Percentiles rank a stretch among this genome's conserved stretches.
These are phyloP conservation scores for Eupithecia vulgata DNA, from an alignment of 2,888 invertebrate species.

Conservation along the genomic window DNA sequence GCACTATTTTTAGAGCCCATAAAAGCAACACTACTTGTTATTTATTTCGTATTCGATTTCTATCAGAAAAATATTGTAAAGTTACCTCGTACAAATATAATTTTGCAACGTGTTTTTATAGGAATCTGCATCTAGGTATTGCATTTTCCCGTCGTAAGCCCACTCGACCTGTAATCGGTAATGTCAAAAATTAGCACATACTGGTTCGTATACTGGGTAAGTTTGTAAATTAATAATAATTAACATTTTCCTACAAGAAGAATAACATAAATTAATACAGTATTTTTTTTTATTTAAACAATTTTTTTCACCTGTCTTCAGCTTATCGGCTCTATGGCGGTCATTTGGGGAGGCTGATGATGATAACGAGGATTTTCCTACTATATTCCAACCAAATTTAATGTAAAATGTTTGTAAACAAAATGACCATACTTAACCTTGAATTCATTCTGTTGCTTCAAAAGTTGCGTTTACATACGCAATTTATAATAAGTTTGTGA, in stretches of 20 bases:
- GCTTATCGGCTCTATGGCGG: too few relatives aligned
- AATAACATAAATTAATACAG: too few relatives aligned
- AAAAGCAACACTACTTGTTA: neutral
- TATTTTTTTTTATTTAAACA: too few relatives aligned
- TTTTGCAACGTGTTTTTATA: constrained; percentile 34
- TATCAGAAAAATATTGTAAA: neutral
- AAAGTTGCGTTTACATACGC: too few relatives aligned
- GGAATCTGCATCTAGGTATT: constrained; percentile 12
- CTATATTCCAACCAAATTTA: too few relatives aligned
- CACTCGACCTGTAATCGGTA: constrained; percentile 18
- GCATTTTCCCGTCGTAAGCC: constrained; percentile 16
- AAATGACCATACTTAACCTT: too few relatives aligned
- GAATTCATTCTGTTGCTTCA: too few relatives aligned
- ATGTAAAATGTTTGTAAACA: too few relatives aligned
- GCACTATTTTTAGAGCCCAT: neutral
- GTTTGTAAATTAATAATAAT: constrained; percentile 27
- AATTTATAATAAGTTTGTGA: too few relatives aligned
- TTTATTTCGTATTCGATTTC: neutral
- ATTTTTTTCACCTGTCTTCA: too few relatives aligned
- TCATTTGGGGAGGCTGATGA: too few relatives aligned
- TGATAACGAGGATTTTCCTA: too few relatives aligned
- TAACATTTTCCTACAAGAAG: neutral
- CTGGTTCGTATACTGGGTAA: constrained; percentile 40
- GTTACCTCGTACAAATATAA: constrained; percentile 6
- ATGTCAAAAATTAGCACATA: constrained; percentile 41